Base-by-base conservation (phyloP, 2,888 invertebrate genomes). In the Melanargia galathea region DNA sequence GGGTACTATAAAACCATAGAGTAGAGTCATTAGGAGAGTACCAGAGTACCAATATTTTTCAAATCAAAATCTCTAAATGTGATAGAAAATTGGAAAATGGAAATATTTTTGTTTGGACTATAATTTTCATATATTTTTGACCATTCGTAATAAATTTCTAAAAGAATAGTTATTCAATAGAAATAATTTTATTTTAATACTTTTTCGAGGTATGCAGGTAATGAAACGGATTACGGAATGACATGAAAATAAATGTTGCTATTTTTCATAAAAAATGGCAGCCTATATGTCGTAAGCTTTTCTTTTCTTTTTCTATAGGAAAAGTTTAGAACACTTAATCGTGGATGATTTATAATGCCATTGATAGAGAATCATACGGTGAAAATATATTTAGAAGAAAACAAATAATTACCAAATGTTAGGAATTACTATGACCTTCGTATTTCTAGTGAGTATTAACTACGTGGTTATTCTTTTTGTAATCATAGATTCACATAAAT, bases 221-320 rank as follows among this genome's bases (percentile, higher is more conserved):
- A 62, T 63, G 65, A 67, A 70, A 60, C 65, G 66, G 58, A 73
- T 65, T 80, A 75, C 63, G 65, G 57, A 73, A 66, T 80, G 76
- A 77, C 79, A 78, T 73, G 71, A 72, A 71, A 69, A 73, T 70
- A 70, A 82, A 82, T 84, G 85, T 86, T 86, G 83, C 86, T 81
- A 86, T 82, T 80, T 80, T 80, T 78, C 72, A 66, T 71, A 78
- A 85, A 86, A 90, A 89, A 91, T 91, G 90, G 90, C 90, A 90
- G 90, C 89, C 87, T 87, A 77, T 78, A 88, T 88, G 88, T 90
- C 90, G 89, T 90, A 90, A 89, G 90, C 89, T 89, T 87, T 89
- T 87, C 86, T 85, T 87, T 85, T 88, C 83, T 80, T 79, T 65
- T 70, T 70, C 64, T 69, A 63, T 51, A 71, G 81, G 84, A 87